Conservation (phyloP, 2,888 invertebrate genomes). For the Rutpela maculata region DNA sequence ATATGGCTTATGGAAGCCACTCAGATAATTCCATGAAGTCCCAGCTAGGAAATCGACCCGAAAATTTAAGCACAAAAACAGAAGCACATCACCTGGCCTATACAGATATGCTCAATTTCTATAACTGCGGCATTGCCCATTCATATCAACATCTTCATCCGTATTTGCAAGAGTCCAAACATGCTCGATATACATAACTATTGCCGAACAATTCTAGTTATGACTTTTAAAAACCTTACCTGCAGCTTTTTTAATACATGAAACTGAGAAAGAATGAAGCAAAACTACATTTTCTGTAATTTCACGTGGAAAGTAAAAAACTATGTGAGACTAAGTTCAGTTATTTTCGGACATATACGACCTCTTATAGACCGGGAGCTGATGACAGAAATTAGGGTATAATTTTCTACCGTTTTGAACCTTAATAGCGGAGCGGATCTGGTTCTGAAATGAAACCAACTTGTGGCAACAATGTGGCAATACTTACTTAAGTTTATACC, state of each 20-base stretch:
- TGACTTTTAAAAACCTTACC: not conserved
- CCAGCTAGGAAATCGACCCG: constrained; percentile 63
- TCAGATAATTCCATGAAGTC: constrained; percentile 60
- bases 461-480: no score
- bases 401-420: no score
- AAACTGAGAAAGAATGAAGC: no score
- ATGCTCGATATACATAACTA: constrained; percentile 62
- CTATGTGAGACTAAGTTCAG: no score
- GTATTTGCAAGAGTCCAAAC: constrained; percentile 68
- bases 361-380: no score
- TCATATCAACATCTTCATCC: constrained; percentile 73
- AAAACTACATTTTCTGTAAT: no score
- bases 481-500: no score
- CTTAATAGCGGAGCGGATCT: no score
- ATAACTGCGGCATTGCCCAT: constrained; percentile 72
- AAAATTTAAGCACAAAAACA: constrained; percentile 69
- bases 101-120: constrained; percentile 73
- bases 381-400: no score
- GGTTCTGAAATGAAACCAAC: no score
- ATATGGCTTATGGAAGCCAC: constrained; percentile 82
- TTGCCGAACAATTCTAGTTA: not conserved
- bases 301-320: no score
- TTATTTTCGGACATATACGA: no score
- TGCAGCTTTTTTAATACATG: not conserved
- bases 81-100: constrained; percentile 71